phyloP scores from a whole-genome alignment of 2,113 vertebrate species.

The Forbesichthys agassizii region DNA sequence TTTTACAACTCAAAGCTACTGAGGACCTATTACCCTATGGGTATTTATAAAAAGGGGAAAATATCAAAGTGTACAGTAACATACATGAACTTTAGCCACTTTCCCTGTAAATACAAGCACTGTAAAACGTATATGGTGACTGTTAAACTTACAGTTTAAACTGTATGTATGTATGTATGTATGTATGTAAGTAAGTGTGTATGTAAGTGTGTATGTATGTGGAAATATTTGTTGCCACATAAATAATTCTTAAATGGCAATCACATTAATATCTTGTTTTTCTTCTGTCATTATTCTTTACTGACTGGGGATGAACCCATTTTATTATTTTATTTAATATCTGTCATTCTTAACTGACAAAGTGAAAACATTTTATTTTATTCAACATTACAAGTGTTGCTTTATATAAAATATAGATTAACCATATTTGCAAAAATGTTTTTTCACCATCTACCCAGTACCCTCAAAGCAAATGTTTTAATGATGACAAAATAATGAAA shows the following conservation, averaged over 20 bases:
- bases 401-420: neutral
- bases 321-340: neutral
- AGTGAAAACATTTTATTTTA: neutral
- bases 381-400: neutral
- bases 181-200: neutral
- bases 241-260: constrained; percentile 85
- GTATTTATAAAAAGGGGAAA: constrained; percentile 96
- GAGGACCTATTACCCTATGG: constrained; percentile 99
- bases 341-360: neutral
- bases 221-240: constrained; percentile 85
- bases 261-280: constrained; percentile 47
- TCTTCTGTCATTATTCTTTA: neutral
- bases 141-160: constrained; percentile 80
- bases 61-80: constrained; percentile 90
- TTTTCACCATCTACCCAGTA: neutral
- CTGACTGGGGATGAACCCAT: neutral
- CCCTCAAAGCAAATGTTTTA: constrained; percentile 2
- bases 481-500: constrained; percentile 6
- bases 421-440: neutral
- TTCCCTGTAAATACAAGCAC: constrained; percentile 98
- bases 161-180: constrained; percentile 10
- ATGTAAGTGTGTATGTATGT: constrained; percentile 64
- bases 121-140: constrained; percentile 86
- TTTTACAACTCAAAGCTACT: constrained; percentile 94
- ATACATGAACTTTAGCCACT: constrained; percentile 87